phyloP scores from a whole-genome alignment of 2,888 invertebrate species.

The Dynastes tityus region DNA sequence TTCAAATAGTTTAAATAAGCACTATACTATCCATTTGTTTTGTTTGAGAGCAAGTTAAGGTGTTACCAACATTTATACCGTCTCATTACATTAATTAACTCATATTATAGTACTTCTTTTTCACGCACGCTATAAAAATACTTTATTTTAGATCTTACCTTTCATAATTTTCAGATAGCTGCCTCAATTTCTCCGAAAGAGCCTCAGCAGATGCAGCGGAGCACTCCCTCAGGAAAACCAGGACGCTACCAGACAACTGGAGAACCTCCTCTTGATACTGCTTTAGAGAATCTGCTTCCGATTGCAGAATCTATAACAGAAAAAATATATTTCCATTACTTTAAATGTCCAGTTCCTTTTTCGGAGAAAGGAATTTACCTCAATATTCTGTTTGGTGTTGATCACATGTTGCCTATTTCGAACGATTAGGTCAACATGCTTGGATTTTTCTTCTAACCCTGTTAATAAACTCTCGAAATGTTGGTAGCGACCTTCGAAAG shows the following conservation, averaged over 20 bases:
- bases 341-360: neutral
- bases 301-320: conserved; percentile 78
- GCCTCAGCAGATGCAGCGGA: conserved; percentile 80
- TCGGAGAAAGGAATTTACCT: conserved; percentile 72
- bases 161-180: conserved; percentile 80
- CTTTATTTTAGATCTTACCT: conserved; percentile 71
- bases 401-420: conserved; percentile 83
- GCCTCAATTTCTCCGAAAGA: conserved; percentile 80
- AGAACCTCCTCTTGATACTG: conserved; percentile 80
- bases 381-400: conserved; percentile 81
- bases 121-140: neutral
- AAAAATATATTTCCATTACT: conserved; percentile 55
- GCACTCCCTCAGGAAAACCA: conserved; percentile 80
- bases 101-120: no score
- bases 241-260: conserved; percentile 80
- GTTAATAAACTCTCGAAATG: conserved; percentile 80
- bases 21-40: no score
- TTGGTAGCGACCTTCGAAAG: conserved; percentile 82
- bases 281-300: conserved; percentile 81
- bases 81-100: no score
- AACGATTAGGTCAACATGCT: conserved; percentile 84
- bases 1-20: no score
- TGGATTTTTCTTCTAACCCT: conserved; percentile 82
- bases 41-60: no score
- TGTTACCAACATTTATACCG: no score